Percentiles rank a stretch among this genome's conserved stretches.
Conservation (phyloP, 2,888 invertebrate genomes). For the Pseudococcus viburni region DNA sequence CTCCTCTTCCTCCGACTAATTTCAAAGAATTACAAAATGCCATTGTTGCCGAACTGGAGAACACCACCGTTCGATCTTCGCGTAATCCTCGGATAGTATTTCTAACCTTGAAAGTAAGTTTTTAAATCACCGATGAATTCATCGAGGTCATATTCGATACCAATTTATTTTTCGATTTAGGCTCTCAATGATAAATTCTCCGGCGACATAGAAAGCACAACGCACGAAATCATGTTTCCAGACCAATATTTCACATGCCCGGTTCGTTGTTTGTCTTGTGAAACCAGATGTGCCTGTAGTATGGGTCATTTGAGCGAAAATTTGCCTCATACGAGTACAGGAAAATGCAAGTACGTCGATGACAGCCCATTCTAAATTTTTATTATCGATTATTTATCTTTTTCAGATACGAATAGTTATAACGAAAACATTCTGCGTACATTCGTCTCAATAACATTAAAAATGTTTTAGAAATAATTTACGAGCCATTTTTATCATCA, state of each 20-base stretch:
- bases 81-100: conserved; percentile 79
- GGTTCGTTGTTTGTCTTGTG: conserved; percentile 80
- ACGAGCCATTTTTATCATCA: conserved; percentile 16
- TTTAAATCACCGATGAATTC: not conserved
- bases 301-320: conserved; percentile 80
- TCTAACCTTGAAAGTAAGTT: conserved; percentile 77
- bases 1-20: conserved; percentile 74
- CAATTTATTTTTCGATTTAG: conserved; percentile 70
- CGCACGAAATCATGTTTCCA: conserved; percentile 79
- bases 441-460: not conserved
- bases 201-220: conserved; percentile 77
- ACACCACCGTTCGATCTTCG: conserved; percentile 80
- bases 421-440: not conserved
- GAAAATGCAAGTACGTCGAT: conserved; percentile 71
- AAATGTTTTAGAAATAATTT: not conserved
- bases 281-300: conserved; percentile 76
- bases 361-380: not conserved
- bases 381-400: conserved; percentile 1
- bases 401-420: conserved; percentile 9
- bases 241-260: conserved; percentile 86
- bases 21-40: conserved; percentile 76
- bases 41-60: conserved; percentile 78
- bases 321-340: conserved; percentile 74
- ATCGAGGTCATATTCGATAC: not conserved
- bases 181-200: conserved; percentile 83